Percentiles rank a stretch among this genome's conserved stretches.
phyloP scores from a whole-genome alignment of 2,797 vertebrate genomes.

The Ctenopoma kingsleyae region DNA sequence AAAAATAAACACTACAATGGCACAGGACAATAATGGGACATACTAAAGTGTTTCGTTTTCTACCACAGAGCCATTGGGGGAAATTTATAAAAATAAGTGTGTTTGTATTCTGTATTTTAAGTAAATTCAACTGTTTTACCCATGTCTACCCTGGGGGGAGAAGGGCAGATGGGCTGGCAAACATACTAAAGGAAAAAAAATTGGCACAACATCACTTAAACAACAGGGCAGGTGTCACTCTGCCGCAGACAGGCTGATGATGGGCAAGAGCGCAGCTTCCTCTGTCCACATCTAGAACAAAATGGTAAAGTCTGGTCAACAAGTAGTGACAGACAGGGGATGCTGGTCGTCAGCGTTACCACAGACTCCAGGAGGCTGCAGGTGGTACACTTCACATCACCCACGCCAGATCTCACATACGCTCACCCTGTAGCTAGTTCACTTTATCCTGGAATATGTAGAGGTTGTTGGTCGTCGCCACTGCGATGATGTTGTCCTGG shows the following conservation, averaged over 20 bases:
- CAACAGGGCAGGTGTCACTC: constrained; percentile 76
- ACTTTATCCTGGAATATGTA: constrained; percentile 99
- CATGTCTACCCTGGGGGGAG: constrained; percentile 46
- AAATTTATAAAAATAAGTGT: constrained; percentile 73
- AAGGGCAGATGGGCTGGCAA: constrained; percentile 45
- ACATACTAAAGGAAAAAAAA: constrained; percentile 38
- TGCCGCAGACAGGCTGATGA: constrained; percentile 69
- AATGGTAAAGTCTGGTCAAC: constrained; percentile 74
- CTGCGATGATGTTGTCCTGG: constrained; percentile 98
- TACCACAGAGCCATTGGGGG: constrained; percentile 55
- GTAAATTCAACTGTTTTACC: constrained; percentile 63
- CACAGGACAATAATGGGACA: constrained; percentile 70
- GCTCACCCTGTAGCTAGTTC: constrained; percentile 85
- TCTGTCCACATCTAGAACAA: constrained; percentile 74
- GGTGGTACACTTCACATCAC: constrained; percentile 36
- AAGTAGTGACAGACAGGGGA: constrained; percentile 55
- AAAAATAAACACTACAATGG: constrained; percentile 79
- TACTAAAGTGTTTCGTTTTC: constrained; percentile 68
- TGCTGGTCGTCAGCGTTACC: constrained; percentile 58
- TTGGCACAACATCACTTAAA: constrained; percentile 84
- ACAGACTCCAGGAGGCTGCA: constrained; percentile 44
- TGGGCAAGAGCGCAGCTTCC: constrained; percentile 62
- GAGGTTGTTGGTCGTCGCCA: constrained; percentile 99
- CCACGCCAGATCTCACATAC: constrained; percentile 23
- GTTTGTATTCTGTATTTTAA: constrained; percentile 66